These are phyloP conservation scores for Anaspis maculata DNA, from an alignment of 2,888 invertebrate species.

Conservation along the genomic window DNA sequence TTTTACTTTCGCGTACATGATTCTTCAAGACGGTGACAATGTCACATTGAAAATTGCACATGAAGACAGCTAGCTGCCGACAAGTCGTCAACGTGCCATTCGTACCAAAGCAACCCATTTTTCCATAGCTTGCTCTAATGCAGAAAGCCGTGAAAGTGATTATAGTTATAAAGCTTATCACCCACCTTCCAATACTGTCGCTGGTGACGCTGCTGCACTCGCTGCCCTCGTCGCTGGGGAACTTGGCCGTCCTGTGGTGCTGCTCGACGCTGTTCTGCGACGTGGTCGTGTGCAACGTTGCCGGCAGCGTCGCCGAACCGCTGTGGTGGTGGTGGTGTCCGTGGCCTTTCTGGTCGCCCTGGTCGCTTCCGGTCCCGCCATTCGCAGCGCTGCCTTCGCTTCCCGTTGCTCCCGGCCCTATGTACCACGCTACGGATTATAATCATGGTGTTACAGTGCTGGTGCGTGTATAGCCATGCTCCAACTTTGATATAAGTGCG, in stretches of 20 bases:
- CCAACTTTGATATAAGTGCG: not conserved
- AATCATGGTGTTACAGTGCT: constrained; percentile 35
- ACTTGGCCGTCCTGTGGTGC: constrained; percentile 45
- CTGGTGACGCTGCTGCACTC: constrained; percentile 84
- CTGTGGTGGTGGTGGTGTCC: constrained; percentile 25
- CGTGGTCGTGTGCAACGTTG: constrained; percentile 46
- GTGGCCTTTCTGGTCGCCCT: constrained; percentile 44
- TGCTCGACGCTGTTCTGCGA: constrained; percentile 44
- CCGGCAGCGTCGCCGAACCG: constrained; percentile 61
- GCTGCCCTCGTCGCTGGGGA: constrained; percentile 73
- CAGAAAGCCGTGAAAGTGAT: no score
- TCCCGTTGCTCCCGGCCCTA: constrained; percentile 41
- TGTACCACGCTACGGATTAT: constrained; percentile 43
- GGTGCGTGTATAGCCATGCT: constrained; percentile 15
- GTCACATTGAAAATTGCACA: no score
- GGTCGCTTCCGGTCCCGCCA: constrained; percentile 43
- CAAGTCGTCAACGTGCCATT: no score
- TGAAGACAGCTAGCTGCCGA: no score
- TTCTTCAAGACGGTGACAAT: no score
- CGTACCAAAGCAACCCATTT: no score
- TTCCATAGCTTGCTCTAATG: no score
- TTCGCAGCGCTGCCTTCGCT: constrained; percentile 35
- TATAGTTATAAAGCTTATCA: no score
- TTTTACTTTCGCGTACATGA: no score
- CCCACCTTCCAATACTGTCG: constrained; percentile 62